phyloP scores from a whole-genome alignment of 2,888 invertebrate species.

The Phaedon cochleariae region DNA sequence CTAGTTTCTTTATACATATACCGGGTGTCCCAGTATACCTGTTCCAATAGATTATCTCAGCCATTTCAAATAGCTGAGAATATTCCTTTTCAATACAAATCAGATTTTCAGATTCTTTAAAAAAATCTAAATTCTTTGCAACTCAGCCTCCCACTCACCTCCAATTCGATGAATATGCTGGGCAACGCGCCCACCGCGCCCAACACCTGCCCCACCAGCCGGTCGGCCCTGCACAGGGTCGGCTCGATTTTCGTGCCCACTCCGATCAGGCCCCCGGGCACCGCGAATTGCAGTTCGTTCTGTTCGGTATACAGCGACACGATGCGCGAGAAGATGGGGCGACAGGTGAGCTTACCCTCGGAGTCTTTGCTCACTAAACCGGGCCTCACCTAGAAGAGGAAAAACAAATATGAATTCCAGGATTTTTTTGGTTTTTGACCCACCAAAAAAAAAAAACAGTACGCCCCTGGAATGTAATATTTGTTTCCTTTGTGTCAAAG shows the following conservation, averaged over 20 bases:
- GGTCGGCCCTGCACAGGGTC: constrained; percentile 97
- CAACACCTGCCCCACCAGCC: constrained; percentile 91
- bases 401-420: not conserved
- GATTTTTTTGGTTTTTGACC: too few species aligned
- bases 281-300: constrained; percentile 98
- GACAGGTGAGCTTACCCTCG: constrained; percentile 94
- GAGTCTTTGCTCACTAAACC: constrained; percentile 97
- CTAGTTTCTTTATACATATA: too few species aligned
- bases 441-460: too few species aligned
- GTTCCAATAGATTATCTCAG: too few species aligned
- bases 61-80: too few species aligned
- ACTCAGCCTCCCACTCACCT: constrained; percentile 79
- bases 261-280: constrained; percentile 99
- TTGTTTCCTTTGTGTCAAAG: too few species aligned
- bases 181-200: constrained; percentile 97
- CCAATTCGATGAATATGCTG: constrained; percentile 96
- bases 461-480: too few species aligned
- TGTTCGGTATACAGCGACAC: constrained; percentile 98
- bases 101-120: too few species aligned
- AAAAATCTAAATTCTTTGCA: too few species aligned
- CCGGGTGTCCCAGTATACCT: too few species aligned
- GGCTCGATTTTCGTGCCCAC: constrained; percentile 99
- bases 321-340: constrained; percentile 95
- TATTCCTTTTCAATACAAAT: too few species aligned
- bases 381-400: constrained; percentile 73